Conservation (phyloP, 2,113 vertebrate genomes). For the Lontra canadensis region DNA sequence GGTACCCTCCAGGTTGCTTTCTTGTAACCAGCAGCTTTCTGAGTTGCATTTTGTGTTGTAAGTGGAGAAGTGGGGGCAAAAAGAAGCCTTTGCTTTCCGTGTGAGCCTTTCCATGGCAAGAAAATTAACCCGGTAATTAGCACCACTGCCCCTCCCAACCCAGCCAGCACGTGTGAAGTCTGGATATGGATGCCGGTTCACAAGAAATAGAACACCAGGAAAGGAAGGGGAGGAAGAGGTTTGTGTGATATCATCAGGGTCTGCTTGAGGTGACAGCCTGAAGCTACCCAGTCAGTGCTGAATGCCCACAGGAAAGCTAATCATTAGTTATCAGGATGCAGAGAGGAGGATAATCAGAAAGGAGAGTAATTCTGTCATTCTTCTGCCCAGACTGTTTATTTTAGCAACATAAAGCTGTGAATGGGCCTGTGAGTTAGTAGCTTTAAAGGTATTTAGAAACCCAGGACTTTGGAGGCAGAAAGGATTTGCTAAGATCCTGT, state of each 20-base stretch:
- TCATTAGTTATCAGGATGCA: constrained; percentile 83
- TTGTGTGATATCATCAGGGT: constrained; percentile 72
- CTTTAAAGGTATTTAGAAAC: constrained; percentile 86
- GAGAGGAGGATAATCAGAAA: constrained; percentile 78
- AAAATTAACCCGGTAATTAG: constrained; percentile 51
- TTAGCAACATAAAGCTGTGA: constrained; percentile 85
- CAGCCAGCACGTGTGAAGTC: background rate
- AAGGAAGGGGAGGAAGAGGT: constrained; percentile 40
- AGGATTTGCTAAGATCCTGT: constrained; percentile 88
- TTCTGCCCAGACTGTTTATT: constrained; percentile 89
- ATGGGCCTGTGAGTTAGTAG: constrained; percentile 81
- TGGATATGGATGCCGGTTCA: constrained; percentile 21
- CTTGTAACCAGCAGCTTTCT: background rate
- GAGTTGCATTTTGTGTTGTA: background rate
- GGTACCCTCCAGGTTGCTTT: background rate
- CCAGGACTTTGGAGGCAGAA: constrained; percentile 81
- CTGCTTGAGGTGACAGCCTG: constrained; percentile 81
- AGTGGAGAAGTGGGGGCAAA: background rate
- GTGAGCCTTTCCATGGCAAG: background rate
- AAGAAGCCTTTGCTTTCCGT: constrained; percentile 35
- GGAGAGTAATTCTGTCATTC: constrained; percentile 85
- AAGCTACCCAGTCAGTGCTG: constrained; percentile 77
- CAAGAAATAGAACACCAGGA: constrained; percentile 34
- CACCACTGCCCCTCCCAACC: too few species aligned
- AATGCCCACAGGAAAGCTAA: constrained; percentile 87